Evolutionary conservation across 2,888 invertebrate genomes (phyloP).

Genomic region (Exocentrus adspersus): DNA sequence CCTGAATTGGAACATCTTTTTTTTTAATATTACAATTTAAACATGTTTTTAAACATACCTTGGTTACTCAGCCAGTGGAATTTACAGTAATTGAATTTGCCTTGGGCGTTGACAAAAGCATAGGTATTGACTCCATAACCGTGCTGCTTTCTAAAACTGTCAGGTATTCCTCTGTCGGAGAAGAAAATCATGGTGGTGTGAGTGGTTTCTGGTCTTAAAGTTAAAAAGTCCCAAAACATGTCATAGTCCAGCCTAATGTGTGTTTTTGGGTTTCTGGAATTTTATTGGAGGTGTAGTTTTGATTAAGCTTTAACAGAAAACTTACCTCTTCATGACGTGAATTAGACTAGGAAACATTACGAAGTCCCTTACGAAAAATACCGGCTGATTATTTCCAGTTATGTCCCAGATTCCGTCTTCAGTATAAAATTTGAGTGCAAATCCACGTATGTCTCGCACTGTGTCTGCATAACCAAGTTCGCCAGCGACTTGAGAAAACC

Average conservation of each 20-base stretch:
- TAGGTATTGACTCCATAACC: slow-evolving; percentile 96
- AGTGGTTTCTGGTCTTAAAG: slow-evolving; percentile 84
- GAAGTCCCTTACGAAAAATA: slow-evolving; percentile 93
- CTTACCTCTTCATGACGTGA: slow-evolving; percentile 88
- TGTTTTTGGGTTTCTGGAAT: slow-evolving; percentile 84
- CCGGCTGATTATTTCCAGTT: slow-evolving; percentile 92
- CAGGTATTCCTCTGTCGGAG: slow-evolving; percentile 92
- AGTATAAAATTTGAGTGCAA: slow-evolving; percentile 93
- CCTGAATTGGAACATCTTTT: too few species aligned
- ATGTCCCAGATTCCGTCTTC: slow-evolving; percentile 94
- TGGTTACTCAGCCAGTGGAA: slow-evolving; percentile 94
- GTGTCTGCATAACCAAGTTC: slow-evolving; percentile 93
- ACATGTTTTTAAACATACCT: slow-evolving; percentile 62
- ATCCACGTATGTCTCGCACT: slow-evolving; percentile 89
- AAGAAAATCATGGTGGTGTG: slow-evolving; percentile 91
- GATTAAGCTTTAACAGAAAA: background rate
- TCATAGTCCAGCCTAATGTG: slow-evolving; percentile 87
- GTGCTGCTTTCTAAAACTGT: slow-evolving; percentile 77
- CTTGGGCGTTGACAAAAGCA: slow-evolving; percentile 83
- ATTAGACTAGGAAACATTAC: slow-evolving; percentile 93
- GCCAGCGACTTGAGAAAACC: slow-evolving; percentile 86
- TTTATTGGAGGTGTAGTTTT: background rate
- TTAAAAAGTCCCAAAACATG: slow-evolving; percentile 96
- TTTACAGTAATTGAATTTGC: slow-evolving; percentile 82
- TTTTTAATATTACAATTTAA: background rate